Conservation (phyloP, 2,888 invertebrate genomes). For the Rhagophthalmus giganteus region DNA sequence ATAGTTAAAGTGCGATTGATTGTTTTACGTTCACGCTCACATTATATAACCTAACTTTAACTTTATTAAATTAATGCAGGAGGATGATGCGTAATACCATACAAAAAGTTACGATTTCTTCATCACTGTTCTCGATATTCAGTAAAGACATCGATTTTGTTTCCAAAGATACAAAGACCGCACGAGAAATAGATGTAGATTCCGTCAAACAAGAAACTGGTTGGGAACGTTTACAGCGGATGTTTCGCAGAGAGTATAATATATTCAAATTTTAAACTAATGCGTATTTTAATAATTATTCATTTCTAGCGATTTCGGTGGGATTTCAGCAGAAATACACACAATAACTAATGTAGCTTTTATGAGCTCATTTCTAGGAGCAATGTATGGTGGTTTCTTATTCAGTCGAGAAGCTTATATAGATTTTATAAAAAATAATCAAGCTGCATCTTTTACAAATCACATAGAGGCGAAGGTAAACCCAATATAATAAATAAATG, state of each 20-base stretch:
- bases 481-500: conserved; percentile 3
- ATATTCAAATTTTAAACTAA: background rate
- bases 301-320: conserved; percentile 67
- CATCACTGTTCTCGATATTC: conserved; percentile 1
- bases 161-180: conserved; percentile 17
- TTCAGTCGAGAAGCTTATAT: conserved; percentile 64
- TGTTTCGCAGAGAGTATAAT: conserved; percentile 18
- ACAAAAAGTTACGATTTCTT: background rate
- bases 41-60: background rate
- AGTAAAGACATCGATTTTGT: conserved; percentile 11
- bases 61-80: background rate
- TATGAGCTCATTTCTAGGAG: conserved; percentile 66
- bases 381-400: conserved; percentile 66
- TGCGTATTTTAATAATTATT: background rate
- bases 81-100: background rate
- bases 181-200: conserved; percentile 5
- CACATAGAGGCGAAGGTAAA: conserved; percentile 70
- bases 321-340: conserved; percentile 64
- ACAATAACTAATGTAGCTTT: conserved; percentile 64
- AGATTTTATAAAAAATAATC: conserved; percentile 72
- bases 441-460: conserved; percentile 69
- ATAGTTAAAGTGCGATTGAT: too few species aligned
- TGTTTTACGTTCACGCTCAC: too few species aligned
- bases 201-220: conserved; percentile 17
- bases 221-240: conserved; percentile 16